Base-by-base conservation (phyloP, 2,888 invertebrate genomes). In the Andricus quercusramuli region DNA sequence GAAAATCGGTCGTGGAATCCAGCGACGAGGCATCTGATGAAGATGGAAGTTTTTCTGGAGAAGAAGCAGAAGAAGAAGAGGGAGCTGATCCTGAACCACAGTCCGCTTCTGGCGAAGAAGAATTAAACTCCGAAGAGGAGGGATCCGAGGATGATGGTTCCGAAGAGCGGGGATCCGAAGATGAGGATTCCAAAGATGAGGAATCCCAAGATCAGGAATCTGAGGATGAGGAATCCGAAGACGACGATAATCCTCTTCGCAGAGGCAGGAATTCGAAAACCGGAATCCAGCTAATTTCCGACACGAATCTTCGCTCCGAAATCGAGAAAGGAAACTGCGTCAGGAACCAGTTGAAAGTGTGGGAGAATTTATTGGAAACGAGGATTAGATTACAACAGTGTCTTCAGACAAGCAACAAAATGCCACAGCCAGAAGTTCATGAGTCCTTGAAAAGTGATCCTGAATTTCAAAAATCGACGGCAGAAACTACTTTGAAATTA, bases 351-450 rank as follows among this genome's bases (percentile, higher is more conserved):
- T 91, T 97, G 44, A 93, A 94, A 62, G 90, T 98, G 2, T 99
- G 98, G 97, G 98, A 99, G 91, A 95, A 95, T 79, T 91, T 99
- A 6, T 91, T 99, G 37, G 98, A 99, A 93, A 94, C 96, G 90
- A 94, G 99, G 85, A 98, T 99, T 87, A 96, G 97, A 89, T 92
- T 98, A 37, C 98, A 99, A 91, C 97, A 98, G 91, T 95, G 96
- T 88, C 91, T 98, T 78, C 93, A 94, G 66, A 94, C 95, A 20
- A 95, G 96, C 0, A 98, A 98, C 92, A 96, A 95, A 90, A 94
- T 98, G 93, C 98, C 98, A 0, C 95, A 96, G 86, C 90, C 93
- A 29, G 94, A 95, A 11, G 90, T 90, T 9, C 95, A 95, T 87
- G 89, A 93, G 15, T 88, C 93, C 74, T 93, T 95, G 56, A 93